Percentiles rank a stretch among this genome's conserved stretches.
phyloP scores from a whole-genome alignment of 2,888 invertebrate species.

The Nematopogon swammerdamellus region DNA sequence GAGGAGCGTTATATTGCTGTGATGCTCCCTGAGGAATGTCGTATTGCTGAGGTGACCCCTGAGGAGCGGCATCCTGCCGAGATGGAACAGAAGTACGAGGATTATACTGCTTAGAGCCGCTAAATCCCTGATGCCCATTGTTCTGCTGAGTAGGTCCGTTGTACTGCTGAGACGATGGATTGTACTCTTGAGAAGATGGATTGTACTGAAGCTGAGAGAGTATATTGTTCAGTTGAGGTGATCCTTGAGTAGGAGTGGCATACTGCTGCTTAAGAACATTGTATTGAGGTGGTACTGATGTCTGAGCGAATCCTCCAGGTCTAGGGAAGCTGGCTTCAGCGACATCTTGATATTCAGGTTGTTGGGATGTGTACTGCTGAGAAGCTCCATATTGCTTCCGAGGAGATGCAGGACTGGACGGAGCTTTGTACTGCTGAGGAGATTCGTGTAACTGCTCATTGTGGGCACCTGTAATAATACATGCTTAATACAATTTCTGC shows the following conservation, averaged over 20 bases:
- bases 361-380: too few relatives aligned
- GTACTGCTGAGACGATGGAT: neutral
- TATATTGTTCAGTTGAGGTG: neutral
- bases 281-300: neutral
- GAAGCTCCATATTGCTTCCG: neutral
- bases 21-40: too few relatives aligned
- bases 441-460: slow-evolving; percentile 10
- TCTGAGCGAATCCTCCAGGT: too few relatives aligned
- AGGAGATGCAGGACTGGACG: neutral
- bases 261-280: neutral
- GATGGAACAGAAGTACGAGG: too few relatives aligned
- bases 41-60: too few relatives aligned
- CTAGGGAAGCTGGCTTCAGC: too few relatives aligned
- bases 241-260: neutral
- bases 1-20: neutral
- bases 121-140: too few relatives aligned
- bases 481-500: neutral
- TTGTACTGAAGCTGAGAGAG: neutral
- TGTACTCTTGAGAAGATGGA: neutral
- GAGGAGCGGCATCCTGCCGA: too few relatives aligned
- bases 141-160: neutral
- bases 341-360: too few relatives aligned
- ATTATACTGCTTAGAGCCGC: too few relatives aligned
- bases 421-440: too few relatives aligned
- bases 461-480: slow-evolving; percentile 34